These are phyloP conservation scores for Tadarida brasiliensis DNA, from an alignment of 2,797 vertebrate genomes.

Conservation along the genomic window DNA sequence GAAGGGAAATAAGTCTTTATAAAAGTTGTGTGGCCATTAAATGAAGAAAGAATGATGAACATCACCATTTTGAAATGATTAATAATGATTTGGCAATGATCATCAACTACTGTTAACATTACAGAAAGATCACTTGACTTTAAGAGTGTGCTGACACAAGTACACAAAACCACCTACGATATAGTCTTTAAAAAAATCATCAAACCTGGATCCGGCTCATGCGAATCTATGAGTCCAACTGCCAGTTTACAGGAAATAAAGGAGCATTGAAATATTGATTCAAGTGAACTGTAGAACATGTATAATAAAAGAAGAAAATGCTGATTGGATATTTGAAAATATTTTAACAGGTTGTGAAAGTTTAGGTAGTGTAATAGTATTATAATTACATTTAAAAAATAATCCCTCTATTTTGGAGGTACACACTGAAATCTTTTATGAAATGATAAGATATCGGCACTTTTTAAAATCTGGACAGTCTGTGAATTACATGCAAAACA, in stretches of 20 bases:
- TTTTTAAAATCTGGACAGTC: background rate
- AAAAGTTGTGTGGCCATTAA: background rate
- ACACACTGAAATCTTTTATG: background rate
- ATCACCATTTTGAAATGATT: background rate
- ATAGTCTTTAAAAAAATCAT: background rate
- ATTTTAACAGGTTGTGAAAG: background rate
- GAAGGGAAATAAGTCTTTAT: background rate
- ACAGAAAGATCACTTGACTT: background rate
- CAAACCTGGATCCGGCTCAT: background rate
- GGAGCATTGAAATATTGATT: background rate
- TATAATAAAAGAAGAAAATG: background rate
- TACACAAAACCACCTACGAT: background rate
- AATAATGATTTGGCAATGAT: background rate
- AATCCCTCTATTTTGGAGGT: background rate
- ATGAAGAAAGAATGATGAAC: background rate
- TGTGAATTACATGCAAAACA: background rate
- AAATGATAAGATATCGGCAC: background rate
- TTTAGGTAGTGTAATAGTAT: background rate
- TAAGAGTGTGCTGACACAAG: background rate
- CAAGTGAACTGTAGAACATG: background rate
- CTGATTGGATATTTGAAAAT: background rate
- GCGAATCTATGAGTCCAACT: background rate
- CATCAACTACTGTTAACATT: background rate
- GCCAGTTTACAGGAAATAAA: background rate
- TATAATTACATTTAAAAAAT: slow-evolving; percentile 2